Conservation (phyloP, 2,888 invertebrate genomes). For the Taphrorychus bicolor region DNA sequence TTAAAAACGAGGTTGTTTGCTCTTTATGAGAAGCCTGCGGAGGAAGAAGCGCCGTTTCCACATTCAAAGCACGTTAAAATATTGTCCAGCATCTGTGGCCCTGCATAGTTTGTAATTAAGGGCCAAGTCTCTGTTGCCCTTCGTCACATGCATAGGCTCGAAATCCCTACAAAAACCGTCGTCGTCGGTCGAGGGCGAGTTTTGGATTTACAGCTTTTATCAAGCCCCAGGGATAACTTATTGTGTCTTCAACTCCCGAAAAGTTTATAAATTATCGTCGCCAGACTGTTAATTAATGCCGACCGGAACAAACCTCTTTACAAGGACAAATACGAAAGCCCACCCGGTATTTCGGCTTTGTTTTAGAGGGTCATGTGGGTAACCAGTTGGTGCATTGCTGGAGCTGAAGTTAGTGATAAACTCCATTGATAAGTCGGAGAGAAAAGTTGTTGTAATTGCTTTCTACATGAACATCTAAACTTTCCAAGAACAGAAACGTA, state of each 20-base stretch:
- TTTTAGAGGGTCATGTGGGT: neutral
- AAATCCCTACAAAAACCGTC: conserved; percentile 6
- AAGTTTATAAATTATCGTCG: conserved; percentile 30
- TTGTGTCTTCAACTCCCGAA: conserved; percentile 14
- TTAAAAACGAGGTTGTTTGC: neutral
- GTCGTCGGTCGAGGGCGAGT: neutral
- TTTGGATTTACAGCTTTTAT: conserved; percentile 10
- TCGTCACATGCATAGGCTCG: conserved; percentile 11
- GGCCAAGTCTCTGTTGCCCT: neutral
- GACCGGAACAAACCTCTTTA: conserved; percentile 14
- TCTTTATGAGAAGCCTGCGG: too few species aligned
- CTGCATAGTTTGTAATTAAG: conserved; percentile 1
- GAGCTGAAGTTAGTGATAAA: neutral
- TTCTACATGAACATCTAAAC: neutral
- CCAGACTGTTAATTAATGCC: conserved; percentile 20
- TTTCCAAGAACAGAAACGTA: neutral
- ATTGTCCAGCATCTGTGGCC: neutral
- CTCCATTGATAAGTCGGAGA: neutral
- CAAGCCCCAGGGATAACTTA: conserved; percentile 10
- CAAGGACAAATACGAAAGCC: conserved; percentile 9
- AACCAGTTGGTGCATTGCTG: neutral
- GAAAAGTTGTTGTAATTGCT: neutral
- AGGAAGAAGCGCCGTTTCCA: too few species aligned
- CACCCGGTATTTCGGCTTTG: neutral
- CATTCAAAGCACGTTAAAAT: neutral